Conservation (phyloP, 2,888 invertebrate genomes). For the Acrobasis repandana region DNA sequence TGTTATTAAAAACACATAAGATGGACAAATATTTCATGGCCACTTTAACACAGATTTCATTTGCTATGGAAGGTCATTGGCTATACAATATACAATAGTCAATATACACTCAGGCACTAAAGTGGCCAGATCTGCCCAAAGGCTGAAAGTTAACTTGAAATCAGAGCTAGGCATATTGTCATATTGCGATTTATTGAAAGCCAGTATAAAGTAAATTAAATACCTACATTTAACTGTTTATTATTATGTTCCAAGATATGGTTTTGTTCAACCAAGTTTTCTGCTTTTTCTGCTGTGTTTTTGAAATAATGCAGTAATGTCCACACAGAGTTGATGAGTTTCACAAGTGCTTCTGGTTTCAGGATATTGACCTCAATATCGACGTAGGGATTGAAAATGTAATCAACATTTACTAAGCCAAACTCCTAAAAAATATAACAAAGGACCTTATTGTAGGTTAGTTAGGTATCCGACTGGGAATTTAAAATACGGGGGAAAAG, state of each 20-base stretch:
- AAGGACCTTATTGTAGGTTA: neutral
- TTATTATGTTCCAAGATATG: slow-evolving; percentile 65
- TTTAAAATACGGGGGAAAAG: neutral
- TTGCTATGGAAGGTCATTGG: too few species aligned
- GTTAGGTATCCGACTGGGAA: neutral
- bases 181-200: too few species aligned
- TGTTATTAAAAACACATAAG: too few species aligned
- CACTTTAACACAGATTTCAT: too few species aligned
- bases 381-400: slow-evolving; percentile 67
- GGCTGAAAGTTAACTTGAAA: too few species aligned
- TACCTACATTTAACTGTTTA: slow-evolving; percentile 63
- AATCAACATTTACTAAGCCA: slow-evolving; percentile 62
- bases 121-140: too few species aligned
- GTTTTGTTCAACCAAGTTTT: slow-evolving; percentile 60
- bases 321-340: slow-evolving; percentile 68
- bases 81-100: too few species aligned
- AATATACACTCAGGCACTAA: too few species aligned
- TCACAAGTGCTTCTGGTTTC: slow-evolving; percentile 57
- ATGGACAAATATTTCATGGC: too few species aligned
- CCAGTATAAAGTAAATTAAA: neutral
- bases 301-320: slow-evolving; percentile 63
- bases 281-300: slow-evolving; percentile 54
- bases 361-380: slow-evolving; percentile 55
- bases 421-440: slow-evolving; percentile 57
- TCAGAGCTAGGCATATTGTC: too few species aligned